Evolutionary conservation across 2,113 vertebrate genomes (phyloP).

Genomic region (Phodopus roborovskii): DNA sequence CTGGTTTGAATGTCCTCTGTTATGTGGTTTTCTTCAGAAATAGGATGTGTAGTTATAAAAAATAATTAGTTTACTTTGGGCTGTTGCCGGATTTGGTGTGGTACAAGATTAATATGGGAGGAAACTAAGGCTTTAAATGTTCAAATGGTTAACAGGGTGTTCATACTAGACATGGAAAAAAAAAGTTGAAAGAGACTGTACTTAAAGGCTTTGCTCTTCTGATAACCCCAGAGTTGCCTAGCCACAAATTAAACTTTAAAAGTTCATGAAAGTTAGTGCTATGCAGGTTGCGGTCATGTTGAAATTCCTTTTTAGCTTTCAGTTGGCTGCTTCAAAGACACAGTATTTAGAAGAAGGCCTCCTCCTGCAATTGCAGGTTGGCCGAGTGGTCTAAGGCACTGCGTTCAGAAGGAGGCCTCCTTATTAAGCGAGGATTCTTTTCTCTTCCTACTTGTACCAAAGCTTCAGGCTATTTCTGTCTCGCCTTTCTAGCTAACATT

Average conservation of each 20-base stretch:
- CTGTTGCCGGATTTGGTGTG: neutral
- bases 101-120: constrained; percentile 2
- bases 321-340: neutral
- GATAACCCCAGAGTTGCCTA: neutral
- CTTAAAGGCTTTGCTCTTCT: neutral
- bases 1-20: constrained; percentile 9
- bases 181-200: neutral
- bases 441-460: neutral
- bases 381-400: neutral
- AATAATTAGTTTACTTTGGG: neutral
- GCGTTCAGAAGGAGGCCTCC: neutral
- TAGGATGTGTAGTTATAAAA: neutral
- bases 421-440: neutral
- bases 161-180: neutral
- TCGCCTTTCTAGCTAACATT: neutral
- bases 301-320: constrained; percentile 29
- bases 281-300: neutral
- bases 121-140: neutral
- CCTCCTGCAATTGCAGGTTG: no score
- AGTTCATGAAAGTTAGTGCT: neutral
- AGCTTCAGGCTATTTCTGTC: neutral
- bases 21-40: neutral
- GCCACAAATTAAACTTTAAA: neutral
- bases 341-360: neutral
- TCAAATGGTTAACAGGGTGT: neutral